Percentiles rank a stretch among this genome's conserved stretches.
These are phyloP conservation scores for Cosmopolites sordidus DNA, from an alignment of 2,888 invertebrate species.

Conservation along the genomic window DNA sequence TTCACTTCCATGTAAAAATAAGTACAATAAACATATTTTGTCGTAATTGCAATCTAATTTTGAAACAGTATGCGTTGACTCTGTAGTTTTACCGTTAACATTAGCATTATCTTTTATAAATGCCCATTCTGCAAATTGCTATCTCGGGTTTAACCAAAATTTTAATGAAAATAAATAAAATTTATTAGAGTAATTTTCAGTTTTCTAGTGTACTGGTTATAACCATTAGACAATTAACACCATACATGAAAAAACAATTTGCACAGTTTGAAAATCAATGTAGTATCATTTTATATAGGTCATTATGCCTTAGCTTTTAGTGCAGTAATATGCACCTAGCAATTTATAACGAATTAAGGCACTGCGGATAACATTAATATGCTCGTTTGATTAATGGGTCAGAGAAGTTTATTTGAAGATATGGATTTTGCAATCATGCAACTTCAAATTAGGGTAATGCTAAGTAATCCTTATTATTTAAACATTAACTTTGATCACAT, in stretches of 20 bases:
- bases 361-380: too few species aligned
- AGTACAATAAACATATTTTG: too few species aligned
- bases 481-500: too few species aligned
- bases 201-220: constrained; percentile 10
- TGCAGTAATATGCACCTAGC: constrained; percentile 3
- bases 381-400: too few species aligned
- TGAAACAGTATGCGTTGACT: constrained; percentile 5
- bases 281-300: too few species aligned
- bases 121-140: constrained; percentile 10
- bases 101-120: constrained; percentile 13
- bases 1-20: too few species aligned
- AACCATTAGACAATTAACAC: constrained; percentile 7
- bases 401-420: too few species aligned
- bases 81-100: constrained; percentile 9
- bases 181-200: constrained; percentile 14
- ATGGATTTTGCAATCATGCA: too few species aligned
- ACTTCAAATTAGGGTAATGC: too few species aligned
- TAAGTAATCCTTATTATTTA: too few species aligned
- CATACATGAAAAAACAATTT: constrained; percentile 18
- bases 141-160: constrained; percentile 12
- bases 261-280: not conserved
- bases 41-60: too few species aligned
- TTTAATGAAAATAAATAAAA: constrained; percentile 21
- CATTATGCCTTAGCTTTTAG: constrained; percentile 5
- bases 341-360: not conserved